phyloP scores from a whole-genome alignment of 2,113 vertebrate species.

The Lampris incognitus region DNA sequence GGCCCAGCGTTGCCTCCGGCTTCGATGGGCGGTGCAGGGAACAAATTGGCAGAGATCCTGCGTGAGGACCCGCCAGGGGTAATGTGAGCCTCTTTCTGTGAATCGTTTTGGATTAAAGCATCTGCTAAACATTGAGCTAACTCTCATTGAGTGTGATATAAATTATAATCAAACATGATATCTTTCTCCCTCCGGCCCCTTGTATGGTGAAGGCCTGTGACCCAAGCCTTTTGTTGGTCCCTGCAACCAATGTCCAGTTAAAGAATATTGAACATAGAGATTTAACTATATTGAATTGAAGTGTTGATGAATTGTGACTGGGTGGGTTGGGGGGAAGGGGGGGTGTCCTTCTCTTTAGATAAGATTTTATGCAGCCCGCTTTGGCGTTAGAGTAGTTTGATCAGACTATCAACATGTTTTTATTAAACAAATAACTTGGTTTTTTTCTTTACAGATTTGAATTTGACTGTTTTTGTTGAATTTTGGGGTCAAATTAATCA shows the following conservation, averaged over 20 bases:
- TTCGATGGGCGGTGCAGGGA: too few species aligned
- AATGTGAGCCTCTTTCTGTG: too few species aligned
- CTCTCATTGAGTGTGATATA: background rate
- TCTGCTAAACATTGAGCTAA: background rate
- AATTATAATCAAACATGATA: too few species aligned
- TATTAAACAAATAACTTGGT: conserved; percentile 21
- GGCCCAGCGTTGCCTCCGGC: too few species aligned
- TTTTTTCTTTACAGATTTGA: background rate
- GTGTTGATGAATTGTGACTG: too few species aligned
- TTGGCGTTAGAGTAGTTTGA: background rate
- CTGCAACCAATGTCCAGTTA: conserved; percentile 8
- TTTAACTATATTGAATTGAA: too few species aligned
- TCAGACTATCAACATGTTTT: background rate
- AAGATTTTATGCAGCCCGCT: conserved; percentile 24
- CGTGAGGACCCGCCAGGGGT: too few species aligned
- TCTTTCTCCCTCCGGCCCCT: background rate
- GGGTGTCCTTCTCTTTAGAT: conserved; percentile 11
- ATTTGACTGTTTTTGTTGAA: background rate
- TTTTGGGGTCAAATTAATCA: conserved; percentile 18
- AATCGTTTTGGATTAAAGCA: too few species aligned
- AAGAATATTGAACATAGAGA: background rate
- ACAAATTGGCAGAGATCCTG: too few species aligned
- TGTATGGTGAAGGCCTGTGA: background rate
- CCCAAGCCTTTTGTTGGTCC: conserved; percentile 15
- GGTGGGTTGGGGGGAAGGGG: too few species aligned